Percentiles rank a stretch among this genome's conserved stretches.
These are phyloP conservation scores for Acrossocheilus fasciatus DNA, from an alignment of 2,797 vertebrate genomes.

Conservation along the genomic window DNA sequence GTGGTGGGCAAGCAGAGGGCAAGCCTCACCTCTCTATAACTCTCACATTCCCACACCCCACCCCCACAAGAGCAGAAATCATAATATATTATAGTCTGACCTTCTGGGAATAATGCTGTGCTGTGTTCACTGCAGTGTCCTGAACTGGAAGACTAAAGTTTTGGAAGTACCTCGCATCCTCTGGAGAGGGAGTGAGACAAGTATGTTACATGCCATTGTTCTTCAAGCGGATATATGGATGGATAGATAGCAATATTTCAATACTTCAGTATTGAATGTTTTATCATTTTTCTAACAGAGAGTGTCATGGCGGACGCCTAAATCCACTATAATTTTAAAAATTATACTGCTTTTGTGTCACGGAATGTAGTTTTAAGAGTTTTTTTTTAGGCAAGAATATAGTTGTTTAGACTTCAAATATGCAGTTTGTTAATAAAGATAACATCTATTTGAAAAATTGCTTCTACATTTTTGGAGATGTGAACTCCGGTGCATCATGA, in stretches of 20 bases:
- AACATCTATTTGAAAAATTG: no score
- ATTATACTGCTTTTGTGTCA: no score
- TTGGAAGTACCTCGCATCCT: not conserved
- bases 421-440: no score
- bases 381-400: no score
- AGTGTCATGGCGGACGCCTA: no score
- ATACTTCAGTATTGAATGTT: not conserved
- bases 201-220: not conserved
- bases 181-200: not conserved
- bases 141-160: not conserved
- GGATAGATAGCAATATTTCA: not conserved
- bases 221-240: not conserved
- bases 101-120: not conserved
- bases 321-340: not conserved
- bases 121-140: not conserved
- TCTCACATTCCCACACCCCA: not conserved
- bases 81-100: not conserved
- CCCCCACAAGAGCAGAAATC: not conserved
- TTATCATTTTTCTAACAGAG: not conserved
- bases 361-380: no score
- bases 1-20: conserved; percentile 33
- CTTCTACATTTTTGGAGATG: no score
- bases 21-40: not conserved
- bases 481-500: no score
- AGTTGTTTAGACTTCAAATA: no score